Evolutionary conservation across 1,140 invertebrate genomes (phyloP).

Genomic region (Macrosteles quadrilineatus): DNA sequence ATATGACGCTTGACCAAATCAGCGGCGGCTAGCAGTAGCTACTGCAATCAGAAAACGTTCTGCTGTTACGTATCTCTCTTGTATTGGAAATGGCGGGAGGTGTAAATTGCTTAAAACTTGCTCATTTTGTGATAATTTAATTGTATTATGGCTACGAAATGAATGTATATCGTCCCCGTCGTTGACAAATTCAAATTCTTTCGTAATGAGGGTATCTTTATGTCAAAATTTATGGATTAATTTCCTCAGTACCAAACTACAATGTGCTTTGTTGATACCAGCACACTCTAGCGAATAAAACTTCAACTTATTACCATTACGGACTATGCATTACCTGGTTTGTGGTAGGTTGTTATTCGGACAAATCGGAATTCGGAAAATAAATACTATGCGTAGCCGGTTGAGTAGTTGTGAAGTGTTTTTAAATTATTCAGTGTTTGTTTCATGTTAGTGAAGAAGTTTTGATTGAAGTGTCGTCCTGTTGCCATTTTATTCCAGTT

Average conservation of each 20-base stretch:
- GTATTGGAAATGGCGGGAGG: conserved; percentile 28
- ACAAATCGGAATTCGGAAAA: no score
- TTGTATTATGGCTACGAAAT: no score
- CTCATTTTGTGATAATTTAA: not conserved
- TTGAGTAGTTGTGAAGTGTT: no score
- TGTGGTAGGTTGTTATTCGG: no score
- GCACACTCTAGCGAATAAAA: not conserved
- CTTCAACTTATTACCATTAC: not conserved
- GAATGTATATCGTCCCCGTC: no score
- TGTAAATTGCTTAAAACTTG: not conserved
- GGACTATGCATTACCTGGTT: not conserved
- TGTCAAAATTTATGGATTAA: conserved; percentile 12
- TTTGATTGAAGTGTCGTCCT: no score
- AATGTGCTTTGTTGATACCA: conserved; percentile 11
- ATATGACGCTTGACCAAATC: not conserved
- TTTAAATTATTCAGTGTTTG: no score
- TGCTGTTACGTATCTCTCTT: conserved; percentile 11
- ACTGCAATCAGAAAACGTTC: conserved; percentile 12
- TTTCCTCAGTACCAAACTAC: not conserved
- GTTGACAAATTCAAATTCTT: no score
- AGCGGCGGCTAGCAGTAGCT: not conserved
- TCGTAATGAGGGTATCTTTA: not conserved
- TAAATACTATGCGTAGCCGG: no score
- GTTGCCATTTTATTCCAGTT: no score
- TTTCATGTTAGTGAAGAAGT: no score